phyloP scores from a whole-genome alignment of 2,797 vertebrate genomes.

The Falco novaeseelandiae region DNA sequence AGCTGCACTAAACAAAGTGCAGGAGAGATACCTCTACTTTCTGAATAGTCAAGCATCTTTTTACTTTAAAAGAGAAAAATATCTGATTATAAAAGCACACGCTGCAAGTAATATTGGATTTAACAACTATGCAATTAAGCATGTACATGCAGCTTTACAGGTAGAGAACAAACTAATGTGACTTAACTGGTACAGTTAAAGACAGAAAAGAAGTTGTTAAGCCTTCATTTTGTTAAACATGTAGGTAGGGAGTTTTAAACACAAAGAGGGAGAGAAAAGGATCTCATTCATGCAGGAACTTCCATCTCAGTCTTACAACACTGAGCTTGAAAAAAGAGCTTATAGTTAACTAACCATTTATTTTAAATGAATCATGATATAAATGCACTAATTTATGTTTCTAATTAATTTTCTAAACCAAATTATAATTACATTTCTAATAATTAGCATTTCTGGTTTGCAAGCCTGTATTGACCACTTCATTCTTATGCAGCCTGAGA shows the following conservation, averaged over 20 bases:
- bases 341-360: not conserved
- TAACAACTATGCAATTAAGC: not conserved
- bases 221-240: not conserved
- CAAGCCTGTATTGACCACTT: not conserved
- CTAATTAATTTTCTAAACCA: constrained; percentile 5
- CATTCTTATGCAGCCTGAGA: not conserved
- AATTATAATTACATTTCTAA: constrained; percentile 5
- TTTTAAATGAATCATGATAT: not conserved
- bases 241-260: not conserved
- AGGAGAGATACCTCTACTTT: not conserved
- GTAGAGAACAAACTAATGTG: not conserved
- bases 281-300: not conserved
- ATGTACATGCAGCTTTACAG: not conserved
- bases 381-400: not conserved
- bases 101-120: not conserved
- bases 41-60: not conserved
- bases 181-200: not conserved
- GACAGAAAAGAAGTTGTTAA: not conserved
- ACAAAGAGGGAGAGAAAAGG: not conserved
- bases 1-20: not conserved
- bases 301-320: not conserved
- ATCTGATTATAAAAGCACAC: not conserved
- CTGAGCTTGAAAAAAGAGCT: not conserved
- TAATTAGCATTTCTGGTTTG: not conserved
- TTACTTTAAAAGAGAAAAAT: not conserved